Conservation (phyloP, 2,888 invertebrate genomes). For the Raillietiella orientalis region DNA sequence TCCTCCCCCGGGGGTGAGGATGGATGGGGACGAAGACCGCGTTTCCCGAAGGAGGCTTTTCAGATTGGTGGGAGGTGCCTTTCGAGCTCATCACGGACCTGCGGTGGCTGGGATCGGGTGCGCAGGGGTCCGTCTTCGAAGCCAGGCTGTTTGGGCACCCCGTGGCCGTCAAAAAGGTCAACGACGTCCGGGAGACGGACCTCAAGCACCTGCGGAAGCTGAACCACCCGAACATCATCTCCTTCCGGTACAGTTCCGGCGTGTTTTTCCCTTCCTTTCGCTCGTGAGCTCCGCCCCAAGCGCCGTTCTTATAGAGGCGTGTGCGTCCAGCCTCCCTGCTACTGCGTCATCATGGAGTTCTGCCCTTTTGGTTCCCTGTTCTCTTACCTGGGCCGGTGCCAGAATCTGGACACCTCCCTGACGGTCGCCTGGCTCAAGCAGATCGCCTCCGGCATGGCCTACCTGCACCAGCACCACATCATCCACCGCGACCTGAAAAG, state of each 20-base stretch:
- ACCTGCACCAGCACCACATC: conserved; percentile 78
- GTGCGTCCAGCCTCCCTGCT: conserved; percentile 65
- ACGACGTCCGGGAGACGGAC: conserved; percentile 66
- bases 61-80: conserved; percentile 75
- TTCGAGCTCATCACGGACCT: conserved; percentile 64
- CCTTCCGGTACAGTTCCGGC: conserved; percentile 25
- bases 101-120: conserved; percentile 73
- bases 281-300: not conserved
- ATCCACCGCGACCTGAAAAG: conserved; percentile 96
- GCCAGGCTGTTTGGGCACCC: conserved; percentile 35
- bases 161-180: conserved; percentile 87
- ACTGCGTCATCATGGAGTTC: conserved; percentile 92
- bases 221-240: conserved; percentile 78
- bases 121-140: conserved; percentile 79
- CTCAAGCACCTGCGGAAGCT: conserved; percentile 66
- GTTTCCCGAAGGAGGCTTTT: conserved; percentile 4
- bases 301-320: conserved; percentile 31
- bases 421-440: conserved; percentile 78
- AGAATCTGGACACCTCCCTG: conserved; percentile 39
- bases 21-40: conserved; percentile 4
- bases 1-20: conserved; percentile 6
- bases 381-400: conserved; percentile 52
- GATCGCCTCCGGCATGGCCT: conserved; percentile 85
- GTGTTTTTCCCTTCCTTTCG: conserved; percentile 1
- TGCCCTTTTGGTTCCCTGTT: conserved; percentile 84